Conservation (phyloP, 2,888 invertebrate genomes). For the Autographa pulchrina region DNA sequence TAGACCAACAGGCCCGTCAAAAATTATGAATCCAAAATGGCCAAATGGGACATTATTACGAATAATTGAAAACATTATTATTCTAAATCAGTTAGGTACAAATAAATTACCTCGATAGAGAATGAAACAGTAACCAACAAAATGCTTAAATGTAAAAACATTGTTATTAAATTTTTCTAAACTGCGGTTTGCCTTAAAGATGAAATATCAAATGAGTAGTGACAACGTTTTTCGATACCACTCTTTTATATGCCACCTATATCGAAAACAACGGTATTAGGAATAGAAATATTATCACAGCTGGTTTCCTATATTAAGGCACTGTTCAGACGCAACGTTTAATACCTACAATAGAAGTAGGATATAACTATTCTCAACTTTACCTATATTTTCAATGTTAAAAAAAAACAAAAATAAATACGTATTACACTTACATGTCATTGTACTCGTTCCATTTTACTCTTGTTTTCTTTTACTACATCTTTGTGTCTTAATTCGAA, state of each 20-base stretch:
- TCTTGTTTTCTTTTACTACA: too few relatives aligned
- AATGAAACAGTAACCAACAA: background rate
- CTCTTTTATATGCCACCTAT: constrained; percentile 10
- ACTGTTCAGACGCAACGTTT: constrained; percentile 10
- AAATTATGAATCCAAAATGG: too few relatives aligned
- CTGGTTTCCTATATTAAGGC: background rate
- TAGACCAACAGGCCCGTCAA: too few relatives aligned
- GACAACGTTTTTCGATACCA: background rate
- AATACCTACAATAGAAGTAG: too few relatives aligned
- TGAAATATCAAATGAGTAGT: background rate
- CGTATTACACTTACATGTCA: too few relatives aligned
- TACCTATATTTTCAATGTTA: too few relatives aligned
- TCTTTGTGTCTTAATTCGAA: too few relatives aligned
- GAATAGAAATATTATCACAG: constrained; percentile 12
- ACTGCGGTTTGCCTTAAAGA: background rate
- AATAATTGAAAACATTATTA: too few relatives aligned
- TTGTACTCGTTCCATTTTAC: too few relatives aligned
- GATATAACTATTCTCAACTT: too few relatives aligned
- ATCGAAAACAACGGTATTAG: constrained; percentile 19
- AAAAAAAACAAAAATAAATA: too few relatives aligned
- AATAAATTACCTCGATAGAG: background rate
- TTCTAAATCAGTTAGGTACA: too few relatives aligned
- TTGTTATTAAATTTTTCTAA: background rate
- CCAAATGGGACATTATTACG: background rate
- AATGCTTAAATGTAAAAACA: background rate